phyloP scores from a whole-genome alignment of 37 sponge, comb jelly and placozoan genomes.

The Halichondria panicea region DNA sequence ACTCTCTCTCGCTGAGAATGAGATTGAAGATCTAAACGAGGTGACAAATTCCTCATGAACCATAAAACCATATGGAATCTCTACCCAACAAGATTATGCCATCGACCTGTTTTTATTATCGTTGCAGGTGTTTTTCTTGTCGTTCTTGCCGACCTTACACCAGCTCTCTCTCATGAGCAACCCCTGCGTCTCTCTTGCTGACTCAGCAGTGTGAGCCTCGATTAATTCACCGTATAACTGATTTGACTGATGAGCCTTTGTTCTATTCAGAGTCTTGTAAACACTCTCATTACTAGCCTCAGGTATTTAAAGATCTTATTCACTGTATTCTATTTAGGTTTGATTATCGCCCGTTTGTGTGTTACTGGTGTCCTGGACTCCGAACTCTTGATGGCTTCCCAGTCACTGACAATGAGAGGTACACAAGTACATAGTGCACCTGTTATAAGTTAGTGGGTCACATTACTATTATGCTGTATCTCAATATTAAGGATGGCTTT shows the following conservation, averaged over 20 bases:
- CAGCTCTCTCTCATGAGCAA: constrained; percentile 52
- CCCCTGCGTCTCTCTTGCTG: constrained; percentile 45
- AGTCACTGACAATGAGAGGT: constrained; percentile 41
- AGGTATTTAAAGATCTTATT: not conserved
- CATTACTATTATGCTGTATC: not conserved
- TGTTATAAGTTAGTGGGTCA: not conserved
- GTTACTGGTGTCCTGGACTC: constrained; percentile 50
- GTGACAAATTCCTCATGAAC: not conserved
- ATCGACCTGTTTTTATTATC: not conserved
- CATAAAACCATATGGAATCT: not conserved
- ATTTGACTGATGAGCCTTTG: too few species aligned
- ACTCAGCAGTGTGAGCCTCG: constrained; percentile 21
- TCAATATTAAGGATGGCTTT: not conserved
- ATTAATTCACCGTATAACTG: not conserved
- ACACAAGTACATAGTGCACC: not conserved
- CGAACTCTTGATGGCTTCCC: constrained; percentile 39
- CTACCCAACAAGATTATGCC: not conserved
- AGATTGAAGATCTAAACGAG: constrained; percentile 51
- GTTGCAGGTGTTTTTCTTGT: constrained; percentile 5
- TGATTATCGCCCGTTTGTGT: constrained; percentile 46
- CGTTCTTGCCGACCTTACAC: constrained; percentile 11
- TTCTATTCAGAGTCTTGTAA: too few species aligned
- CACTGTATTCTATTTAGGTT: not conserved
- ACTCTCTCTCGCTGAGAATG: constrained; percentile 70
- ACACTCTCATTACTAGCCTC: not conserved